Evolutionary conservation across 2,888 invertebrate genomes (phyloP), one percentile per base, ranked within the genome.

Genomic region (Eupeodes luniger): DNA sequence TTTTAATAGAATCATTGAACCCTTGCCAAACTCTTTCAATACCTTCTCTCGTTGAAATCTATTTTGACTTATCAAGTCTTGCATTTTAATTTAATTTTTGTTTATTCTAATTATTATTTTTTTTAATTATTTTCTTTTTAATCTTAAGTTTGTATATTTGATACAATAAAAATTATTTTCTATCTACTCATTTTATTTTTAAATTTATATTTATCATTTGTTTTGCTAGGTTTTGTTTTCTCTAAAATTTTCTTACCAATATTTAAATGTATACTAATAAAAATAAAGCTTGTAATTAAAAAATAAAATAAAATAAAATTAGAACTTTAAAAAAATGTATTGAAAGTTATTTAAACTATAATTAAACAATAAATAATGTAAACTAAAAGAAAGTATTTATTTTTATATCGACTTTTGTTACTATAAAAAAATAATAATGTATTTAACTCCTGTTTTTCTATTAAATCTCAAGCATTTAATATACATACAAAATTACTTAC

Each of bases 331-430:
- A 57, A 64, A 76, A 59, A 72, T n/a, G 53, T 80, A 70, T 76
- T 87, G 5, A 67, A 61, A 79, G 49, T 72, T 72, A 59, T 40
- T 59, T 47, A 64, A 61, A 34, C 40, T 40, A 40, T 40, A 40
- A 40, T 51, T 70, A 36, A 61, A 75, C 69, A 36, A 77, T 59
- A 78, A 69, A 77, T 74, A 51, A 77, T 66, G 66, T 70, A 55
- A 66, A 78, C 61, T 62, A 79, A 78, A 70, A 74, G 72, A 66
- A 74, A 51, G 77, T 64, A 87, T 84, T 87, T 87, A 87, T 87
- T 87, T 87, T 87, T 87, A 87, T 87, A 87, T 87, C 76, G 87
- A 84, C 83, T 87, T 87, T 87, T 87, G 87, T 87, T 87, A 87
- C 87, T 76, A 66, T 66, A 66, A 66, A 44, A 77, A 70, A 72